Evolutionary conservation across 2,888 invertebrate species (phyloP).

Genomic region (Habrosyne pyritoides): DNA sequence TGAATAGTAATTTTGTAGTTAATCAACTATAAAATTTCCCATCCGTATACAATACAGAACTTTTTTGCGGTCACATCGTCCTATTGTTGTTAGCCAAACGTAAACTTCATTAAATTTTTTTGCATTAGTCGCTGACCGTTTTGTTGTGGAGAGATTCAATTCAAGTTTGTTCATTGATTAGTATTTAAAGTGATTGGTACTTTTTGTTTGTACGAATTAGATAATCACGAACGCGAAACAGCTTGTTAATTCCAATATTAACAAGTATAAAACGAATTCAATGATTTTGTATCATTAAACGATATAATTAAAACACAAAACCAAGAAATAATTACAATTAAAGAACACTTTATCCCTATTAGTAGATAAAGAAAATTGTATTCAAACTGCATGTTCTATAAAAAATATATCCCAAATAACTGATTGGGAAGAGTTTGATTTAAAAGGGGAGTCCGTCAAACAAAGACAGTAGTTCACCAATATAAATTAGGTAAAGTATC

Average conservation of each 20-base stretch:
- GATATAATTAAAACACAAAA: too few species aligned
- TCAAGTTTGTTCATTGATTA: constrained; percentile 12
- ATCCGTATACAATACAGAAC: constrained; percentile 43
- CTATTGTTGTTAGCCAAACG: constrained; percentile 39
- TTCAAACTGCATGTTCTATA: too few species aligned
- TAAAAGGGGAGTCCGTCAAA: too few species aligned
- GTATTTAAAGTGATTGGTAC: not conserved
- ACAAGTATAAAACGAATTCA: too few species aligned
- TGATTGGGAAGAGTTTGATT: too few species aligned
- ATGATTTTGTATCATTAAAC: too few species aligned
- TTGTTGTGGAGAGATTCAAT: constrained; percentile 16
- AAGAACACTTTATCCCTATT: too few species aligned
- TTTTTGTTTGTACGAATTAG: not conserved
- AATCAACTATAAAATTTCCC: constrained; percentile 36
- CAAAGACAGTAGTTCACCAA: not conserved
- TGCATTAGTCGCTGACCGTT: constrained; percentile 33
- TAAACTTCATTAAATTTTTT: constrained; percentile 26
- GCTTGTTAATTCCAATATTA: too few species aligned
- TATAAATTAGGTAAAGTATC: not conserved
- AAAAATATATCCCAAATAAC: too few species aligned
- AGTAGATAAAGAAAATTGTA: too few species aligned
- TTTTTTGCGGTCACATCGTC: constrained; percentile 42
- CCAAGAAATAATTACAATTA: too few species aligned
- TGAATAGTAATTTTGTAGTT: constrained; percentile 33
- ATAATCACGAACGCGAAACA: too few species aligned